A percentile compares a stretch with the other conserved stretches of the same genome.
These are phyloP conservation scores for Himalopsyche japonica DNA, from an alignment of 2,888 invertebrate genomes.

Conservation along the genomic window DNA sequence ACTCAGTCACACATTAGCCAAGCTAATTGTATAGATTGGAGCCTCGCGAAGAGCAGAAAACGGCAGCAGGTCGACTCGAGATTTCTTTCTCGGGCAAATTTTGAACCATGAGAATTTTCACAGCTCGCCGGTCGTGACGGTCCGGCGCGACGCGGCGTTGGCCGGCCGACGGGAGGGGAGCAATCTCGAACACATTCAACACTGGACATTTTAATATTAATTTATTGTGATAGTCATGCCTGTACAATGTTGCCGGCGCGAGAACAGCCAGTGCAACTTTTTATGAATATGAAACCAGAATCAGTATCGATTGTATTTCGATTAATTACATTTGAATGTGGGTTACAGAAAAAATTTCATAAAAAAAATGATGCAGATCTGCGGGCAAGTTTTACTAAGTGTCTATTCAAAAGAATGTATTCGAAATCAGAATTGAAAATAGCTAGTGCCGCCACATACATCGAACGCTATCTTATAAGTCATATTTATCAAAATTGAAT, in stretches of 20 bases:
- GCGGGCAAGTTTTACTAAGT: too few species aligned
- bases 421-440: too few species aligned
- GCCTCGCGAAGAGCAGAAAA: not conserved
- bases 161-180: not conserved
- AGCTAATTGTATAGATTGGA: not conserved
- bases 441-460: too few species aligned
- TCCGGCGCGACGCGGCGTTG: not conserved
- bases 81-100: slow-evolving; percentile 13
- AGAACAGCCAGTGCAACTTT: not conserved
- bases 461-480: too few species aligned
- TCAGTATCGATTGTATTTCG: not conserved
- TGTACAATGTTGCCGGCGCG: not conserved
- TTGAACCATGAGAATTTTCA: not conserved
- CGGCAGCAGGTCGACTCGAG: not conserved
- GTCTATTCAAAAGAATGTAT: too few species aligned
- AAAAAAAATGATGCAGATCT: too few species aligned
- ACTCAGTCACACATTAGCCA: not conserved
- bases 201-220: not conserved
- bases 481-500: too few species aligned
- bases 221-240: not conserved
- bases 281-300: not conserved
- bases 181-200: not conserved
- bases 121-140: not conserved
- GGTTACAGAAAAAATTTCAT: not conserved
- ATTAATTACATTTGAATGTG: not conserved